These are phyloP conservation scores for Littorina saxatilis DNA, from an alignment of 1,140 invertebrate genomes.

Conservation along the genomic window DNA sequence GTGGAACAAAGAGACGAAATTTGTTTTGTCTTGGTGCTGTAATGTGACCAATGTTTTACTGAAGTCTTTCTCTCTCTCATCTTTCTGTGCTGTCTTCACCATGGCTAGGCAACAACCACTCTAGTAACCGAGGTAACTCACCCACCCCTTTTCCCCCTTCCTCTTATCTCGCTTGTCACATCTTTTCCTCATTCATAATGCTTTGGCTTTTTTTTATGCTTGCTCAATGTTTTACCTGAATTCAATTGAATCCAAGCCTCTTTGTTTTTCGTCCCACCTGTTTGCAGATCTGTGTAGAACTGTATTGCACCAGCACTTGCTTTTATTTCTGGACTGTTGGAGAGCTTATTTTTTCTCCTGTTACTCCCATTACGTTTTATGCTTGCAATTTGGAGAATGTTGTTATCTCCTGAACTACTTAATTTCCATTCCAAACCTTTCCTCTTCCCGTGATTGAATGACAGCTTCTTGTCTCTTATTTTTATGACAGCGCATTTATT, in stretches of 20 bases:
- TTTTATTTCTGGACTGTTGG: no score
- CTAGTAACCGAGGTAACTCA: slow-evolving; percentile 60
- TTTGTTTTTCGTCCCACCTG: no score
- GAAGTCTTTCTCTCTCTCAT: slow-evolving; percentile 54
- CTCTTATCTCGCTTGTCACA: neutral
- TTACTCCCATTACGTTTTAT: no score
- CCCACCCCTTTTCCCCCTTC: neutral
- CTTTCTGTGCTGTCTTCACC: slow-evolving; percentile 55
- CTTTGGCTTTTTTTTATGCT: neutral
- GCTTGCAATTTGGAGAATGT: no score
- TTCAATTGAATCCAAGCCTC: no score
- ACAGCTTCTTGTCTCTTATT: no score
- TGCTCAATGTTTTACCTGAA: neutral
- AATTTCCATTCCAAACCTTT: no score
- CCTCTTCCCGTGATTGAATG: no score
- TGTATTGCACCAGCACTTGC: neutral
- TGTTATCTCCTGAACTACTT: no score
- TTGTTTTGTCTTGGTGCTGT: slow-evolving; percentile 19
- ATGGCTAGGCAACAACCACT: slow-evolving; percentile 55
- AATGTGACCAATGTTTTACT: slow-evolving; percentile 24
- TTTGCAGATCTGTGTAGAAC: neutral
- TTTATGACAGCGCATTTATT: no score
- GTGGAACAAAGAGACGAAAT: neutral
- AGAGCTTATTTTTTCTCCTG: no score
- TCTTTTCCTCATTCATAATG: neutral